Evolutionary conservation across 2,113 vertebrate species (phyloP), one percentile per base, ranked within the genome.

Genomic region (Dasyornis broadbenti): DNA sequence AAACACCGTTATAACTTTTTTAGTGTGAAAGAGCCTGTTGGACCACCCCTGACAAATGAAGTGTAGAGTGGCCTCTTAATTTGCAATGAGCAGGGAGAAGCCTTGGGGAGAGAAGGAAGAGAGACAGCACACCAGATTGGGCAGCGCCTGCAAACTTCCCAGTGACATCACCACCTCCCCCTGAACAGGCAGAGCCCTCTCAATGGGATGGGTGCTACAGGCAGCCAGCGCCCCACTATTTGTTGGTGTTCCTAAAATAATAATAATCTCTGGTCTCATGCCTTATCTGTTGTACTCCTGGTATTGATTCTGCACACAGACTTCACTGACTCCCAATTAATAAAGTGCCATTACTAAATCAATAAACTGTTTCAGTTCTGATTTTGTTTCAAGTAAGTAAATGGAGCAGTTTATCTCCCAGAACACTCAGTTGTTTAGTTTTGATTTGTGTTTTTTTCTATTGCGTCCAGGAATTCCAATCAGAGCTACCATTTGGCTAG

Each of bases 211-310:
- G 11, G 6, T 21, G 30, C 10, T 26, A 30, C 24, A 71, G 27
- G 26, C 17, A 59, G 52, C 11, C 49, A n/a, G 20, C 0, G 0
- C 13, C 14, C 16, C 2, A 1, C 3, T 52, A 1, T 56, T 45
- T 50, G 4, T 11, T 33, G 30, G 5, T 19, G 24, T 52, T 83
- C 26, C 22, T 71, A n/a, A n/a, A n/a, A n/a, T 35, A 79, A 42
- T 35, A 59, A 64, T 49, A 49, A 49, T 15, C 16, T 54, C 44
- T 57, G 13, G 4, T 69, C 30, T 77, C 8, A 4, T 20, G 27
- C 35, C 57, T 91, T 73, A 57, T 37, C 24, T 73, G 15, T 37
- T 53, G 7, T 63, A 54, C 26, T 57, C 18, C 26, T 45, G 7
- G 3, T 59, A 70, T 87, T 66, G 60, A 89, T 78, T 89, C 68